phyloP scores from a whole-genome alignment of 2,797 vertebrate species.

The Cacajao melanocephalus region DNA sequence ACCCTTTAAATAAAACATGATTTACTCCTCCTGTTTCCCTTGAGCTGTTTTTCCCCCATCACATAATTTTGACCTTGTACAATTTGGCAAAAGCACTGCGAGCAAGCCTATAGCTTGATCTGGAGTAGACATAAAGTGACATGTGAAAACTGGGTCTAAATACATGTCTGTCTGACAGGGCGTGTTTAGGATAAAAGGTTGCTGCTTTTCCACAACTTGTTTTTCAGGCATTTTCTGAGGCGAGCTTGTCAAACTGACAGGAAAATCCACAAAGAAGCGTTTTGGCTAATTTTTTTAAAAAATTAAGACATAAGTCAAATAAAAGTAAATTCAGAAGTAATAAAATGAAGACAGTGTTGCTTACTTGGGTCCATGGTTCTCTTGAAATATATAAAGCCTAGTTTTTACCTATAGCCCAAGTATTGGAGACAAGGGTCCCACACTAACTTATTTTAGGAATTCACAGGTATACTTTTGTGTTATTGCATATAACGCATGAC shows the following conservation, averaged over 20 bases:
- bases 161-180: not conserved
- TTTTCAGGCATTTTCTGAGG: not conserved
- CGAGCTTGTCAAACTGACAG: not conserved
- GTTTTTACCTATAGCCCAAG: not conserved
- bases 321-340: not conserved
- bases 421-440: not conserved
- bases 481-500: not conserved
- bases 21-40: not conserved
- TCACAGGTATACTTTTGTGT: not conserved
- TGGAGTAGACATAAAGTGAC: not conserved
- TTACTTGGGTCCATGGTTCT: not conserved
- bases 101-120: not conserved
- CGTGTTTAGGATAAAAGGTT: no score
- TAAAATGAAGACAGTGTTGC: not conserved
- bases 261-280: not conserved
- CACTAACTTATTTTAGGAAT: not conserved
- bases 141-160: not conserved
- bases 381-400: not conserved
- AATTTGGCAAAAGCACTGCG: not conserved
- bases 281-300: not conserved
- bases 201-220: not conserved
- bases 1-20: constrained; percentile 31
- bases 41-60: not conserved
- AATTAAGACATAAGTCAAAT: not conserved
- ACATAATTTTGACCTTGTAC: constrained; percentile 27